Conservation (phyloP, 2,888 invertebrate species). For the Hirtodrosophila duncani region DNA sequence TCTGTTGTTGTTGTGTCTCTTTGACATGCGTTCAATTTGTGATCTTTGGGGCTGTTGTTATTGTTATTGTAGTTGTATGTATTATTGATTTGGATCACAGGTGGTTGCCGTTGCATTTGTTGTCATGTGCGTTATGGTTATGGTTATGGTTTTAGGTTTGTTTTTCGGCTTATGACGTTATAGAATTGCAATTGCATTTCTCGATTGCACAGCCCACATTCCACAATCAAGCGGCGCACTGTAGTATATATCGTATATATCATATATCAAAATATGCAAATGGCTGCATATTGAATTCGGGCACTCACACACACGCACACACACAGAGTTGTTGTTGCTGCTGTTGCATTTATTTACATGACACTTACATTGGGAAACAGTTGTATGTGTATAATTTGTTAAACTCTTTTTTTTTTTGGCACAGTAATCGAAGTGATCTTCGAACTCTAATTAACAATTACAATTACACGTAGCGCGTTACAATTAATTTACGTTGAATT, state of each 20-base stretch:
- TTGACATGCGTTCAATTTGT: constrained; percentile 33
- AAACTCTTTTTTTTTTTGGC: too few species aligned
- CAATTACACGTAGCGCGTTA: too few species aligned
- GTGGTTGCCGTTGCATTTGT: too few species aligned
- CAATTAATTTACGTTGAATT: too few species aligned
- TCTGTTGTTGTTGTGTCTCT: constrained; percentile 27
- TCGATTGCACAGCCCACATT: constrained; percentile 47
- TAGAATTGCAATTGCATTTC: constrained; percentile 16
- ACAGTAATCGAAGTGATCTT: constrained; percentile 10
- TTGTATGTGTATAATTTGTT: too few species aligned
- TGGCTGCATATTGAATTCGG: constrained; percentile 44
- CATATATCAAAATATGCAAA: constrained; percentile 58
- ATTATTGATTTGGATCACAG: constrained; percentile 7
- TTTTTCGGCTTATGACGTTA: constrained; percentile 21
- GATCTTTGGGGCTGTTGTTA: constrained; percentile 39
- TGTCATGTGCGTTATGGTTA: constrained; percentile 40
- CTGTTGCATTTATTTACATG: background rate
- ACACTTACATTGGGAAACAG: constrained; percentile 11
- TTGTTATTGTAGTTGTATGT: constrained; percentile 16
- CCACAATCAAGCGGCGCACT: constrained; percentile 58
- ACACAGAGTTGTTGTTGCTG: constrained; percentile 12
- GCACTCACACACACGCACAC: constrained; percentile 33
- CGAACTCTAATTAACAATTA: constrained; percentile 15
- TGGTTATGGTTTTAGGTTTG: constrained; percentile 50
- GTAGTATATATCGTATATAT: constrained; percentile 22